Evolutionary conservation across 2,797 vertebrate species (phyloP).

Genomic region (Oreonectes daqikongensis): DNA sequence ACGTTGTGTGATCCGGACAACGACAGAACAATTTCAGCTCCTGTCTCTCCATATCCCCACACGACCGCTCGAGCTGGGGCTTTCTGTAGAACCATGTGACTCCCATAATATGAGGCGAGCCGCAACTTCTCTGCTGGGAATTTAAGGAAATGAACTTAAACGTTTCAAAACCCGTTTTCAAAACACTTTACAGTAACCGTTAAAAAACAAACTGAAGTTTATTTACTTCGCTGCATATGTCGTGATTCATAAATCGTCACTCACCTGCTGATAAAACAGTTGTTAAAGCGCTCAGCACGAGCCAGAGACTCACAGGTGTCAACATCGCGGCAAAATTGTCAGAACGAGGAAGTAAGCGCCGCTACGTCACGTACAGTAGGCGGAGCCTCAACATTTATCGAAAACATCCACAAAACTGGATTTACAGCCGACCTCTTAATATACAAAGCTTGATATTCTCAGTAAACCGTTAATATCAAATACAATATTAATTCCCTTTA

Average conservation of each 20-base stretch:
- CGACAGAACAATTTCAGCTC: constrained; percentile 68
- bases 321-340: neutral
- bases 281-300: constrained; percentile 40
- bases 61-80: constrained; percentile 80
- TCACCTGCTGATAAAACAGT: constrained; percentile 17
- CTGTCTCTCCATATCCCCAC: constrained; percentile 81
- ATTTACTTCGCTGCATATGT: neutral
- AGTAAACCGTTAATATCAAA: neutral
- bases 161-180: neutral
- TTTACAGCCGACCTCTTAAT: no score
- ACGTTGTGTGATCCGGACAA: constrained; percentile 63
- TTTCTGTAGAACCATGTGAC: constrained; percentile 91
- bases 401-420: neutral
- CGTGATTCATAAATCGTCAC: neutral
- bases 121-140: constrained; percentile 60
- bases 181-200: neutral
- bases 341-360: neutral
- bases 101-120: constrained; percentile 85
- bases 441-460: no score
- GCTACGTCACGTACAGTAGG: neutral
- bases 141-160: neutral
- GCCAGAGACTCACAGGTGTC: neutral
- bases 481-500: neutral
- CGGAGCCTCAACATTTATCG: neutral
- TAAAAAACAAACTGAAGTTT: neutral